Base-by-base conservation (phyloP, 2,113 vertebrate genomes). In the Tachuris rubrigastra region DNA sequence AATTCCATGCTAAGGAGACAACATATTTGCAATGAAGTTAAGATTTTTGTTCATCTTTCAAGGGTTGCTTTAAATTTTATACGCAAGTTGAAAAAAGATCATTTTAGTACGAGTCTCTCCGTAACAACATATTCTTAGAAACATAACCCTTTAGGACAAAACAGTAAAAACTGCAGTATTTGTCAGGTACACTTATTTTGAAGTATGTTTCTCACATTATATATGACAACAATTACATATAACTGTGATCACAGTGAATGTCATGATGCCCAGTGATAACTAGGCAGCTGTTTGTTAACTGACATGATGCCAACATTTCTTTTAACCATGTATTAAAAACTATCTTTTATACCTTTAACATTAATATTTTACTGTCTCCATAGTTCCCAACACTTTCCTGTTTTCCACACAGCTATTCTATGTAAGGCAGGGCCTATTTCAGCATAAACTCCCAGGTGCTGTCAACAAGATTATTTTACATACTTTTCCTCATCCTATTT, bases 61-160 rank as follows among this genome's bases (percentile, higher is more conserved):
- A 82, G n/a, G 6, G 68, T 24, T 69, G 27, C 65, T 92, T 59
- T 67, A 93, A 95, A 96, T 94, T 95, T 81, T 85, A 47, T 81
- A 84, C 42, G 58, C 78, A 9, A 37, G 44, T 55, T 75, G 44
- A 59, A 66, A 47, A 80, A 84, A 47, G 13, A 80, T 33, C 3
- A 81, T 56, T 76, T 81, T 67, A 49, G 60, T 39, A 66, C 7
- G 11, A 41, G 21, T 30, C 8, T 76, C 14, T 71, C 25, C 60
- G 42, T 60, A 67, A 76, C 8, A 72, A 72, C 15, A 39, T 18
- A 56, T 33, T 47, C 27, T 74, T 49, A 83, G 37, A 81, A 89
- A 58, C 20, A 11, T 16, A 89, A 56, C 25, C 0, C 0, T 37
- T 81, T 35, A 78, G 47, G 47, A 71, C 8, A 85, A 94, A 91